phyloP scores from a whole-genome alignment of 2,888 invertebrate species.

The Sceliomorpha sp. region DNA sequence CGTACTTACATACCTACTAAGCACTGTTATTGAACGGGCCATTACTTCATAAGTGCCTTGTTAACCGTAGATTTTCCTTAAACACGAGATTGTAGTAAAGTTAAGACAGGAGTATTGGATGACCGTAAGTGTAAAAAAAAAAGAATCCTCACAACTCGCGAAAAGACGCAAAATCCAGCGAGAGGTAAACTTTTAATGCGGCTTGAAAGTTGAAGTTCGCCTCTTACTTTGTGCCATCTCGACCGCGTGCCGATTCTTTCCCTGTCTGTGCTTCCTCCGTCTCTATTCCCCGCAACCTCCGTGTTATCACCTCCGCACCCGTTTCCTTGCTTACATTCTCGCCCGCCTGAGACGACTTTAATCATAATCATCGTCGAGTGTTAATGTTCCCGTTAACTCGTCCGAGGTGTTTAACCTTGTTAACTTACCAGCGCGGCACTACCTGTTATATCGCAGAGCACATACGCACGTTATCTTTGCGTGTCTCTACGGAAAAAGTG shows the following conservation, averaged over 20 bases:
- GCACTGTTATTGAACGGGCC: no score
- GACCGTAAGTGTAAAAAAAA: conserved; percentile 43
- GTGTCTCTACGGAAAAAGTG: conserved; percentile 33
- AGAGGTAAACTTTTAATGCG: conserved; percentile 68
- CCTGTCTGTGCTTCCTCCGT: conserved; percentile 15
- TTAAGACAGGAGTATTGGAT: conserved; percentile 37
- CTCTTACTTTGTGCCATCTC: conserved; percentile 66
- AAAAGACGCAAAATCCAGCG: conserved; percentile 21
- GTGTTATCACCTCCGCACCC: conserved; percentile 59
- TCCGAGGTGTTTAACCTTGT: conserved; percentile 80
- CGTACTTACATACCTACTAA: no score
- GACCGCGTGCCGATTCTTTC: conserved; percentile 52
- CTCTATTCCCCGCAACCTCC: conserved; percentile 31
- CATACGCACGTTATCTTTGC: conserved; percentile 40
- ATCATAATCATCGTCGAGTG: conserved; percentile 79
- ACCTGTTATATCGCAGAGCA: conserved; percentile 50
- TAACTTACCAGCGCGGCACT: conserved; percentile 70
- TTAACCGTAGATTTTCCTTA: no score
- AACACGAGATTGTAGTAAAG: conserved; percentile 28
- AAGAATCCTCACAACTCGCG: conserved; percentile 27
- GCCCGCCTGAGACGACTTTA: conserved; percentile 76
- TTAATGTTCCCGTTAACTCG: conserved; percentile 80
- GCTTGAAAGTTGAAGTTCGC: conserved; percentile 69
- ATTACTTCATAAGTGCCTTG: no score
- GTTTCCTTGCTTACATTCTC: conserved; percentile 58